Base-by-base conservation (phyloP, 2,113 vertebrate genomes). In the Pteruthius melanotis region DNA sequence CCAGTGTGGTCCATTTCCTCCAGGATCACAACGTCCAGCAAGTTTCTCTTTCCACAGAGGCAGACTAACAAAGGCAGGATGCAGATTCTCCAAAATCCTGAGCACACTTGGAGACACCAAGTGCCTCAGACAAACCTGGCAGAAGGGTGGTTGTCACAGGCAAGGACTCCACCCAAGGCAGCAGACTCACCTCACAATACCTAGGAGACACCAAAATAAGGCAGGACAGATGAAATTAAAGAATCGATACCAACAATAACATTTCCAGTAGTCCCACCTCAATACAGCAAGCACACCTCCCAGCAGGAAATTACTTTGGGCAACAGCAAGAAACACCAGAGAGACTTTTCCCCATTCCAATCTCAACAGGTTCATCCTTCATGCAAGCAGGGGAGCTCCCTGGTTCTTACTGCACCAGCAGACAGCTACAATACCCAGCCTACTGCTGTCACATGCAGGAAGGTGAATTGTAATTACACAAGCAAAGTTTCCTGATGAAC, bases 401-500 rank as follows among this genome's bases (percentile, higher is more conserved):
- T 88, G 50, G 1, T 22, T 88, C 88, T 74, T 42, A 66, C 27
- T 44, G 53, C n/a, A 31, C 57, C 39, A 72, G 54, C 70, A 80
- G 66, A 44, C 8, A 70, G 33, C 37, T 47, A 44, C 13, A 50
- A 33, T 35, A 83, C 8, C 75, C 69, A 91, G 53, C n/a, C 47
- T 54, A 52, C 19, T 44, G 35, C 68, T 83, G 42, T 65, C 63
- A 64, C 24, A 37, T 14, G 21, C 28, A 31, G 31, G 37, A 78
- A 83, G 21, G 50, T 85, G 83, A 82, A 87, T 15, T 85, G 60
- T 65, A 83, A 90, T 90, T 88, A 74, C 50, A 85, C 35, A 66
- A 70, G 27, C 35, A 33, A 86, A 59, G 52, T 82, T 91, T 79
- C 42, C 37, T 19, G 50, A 87, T 42, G 35, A 90, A 77, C 0